Base-by-base conservation (phyloP, 64 coral and sea anemone species). In the Montipora capricornis region DNA sequence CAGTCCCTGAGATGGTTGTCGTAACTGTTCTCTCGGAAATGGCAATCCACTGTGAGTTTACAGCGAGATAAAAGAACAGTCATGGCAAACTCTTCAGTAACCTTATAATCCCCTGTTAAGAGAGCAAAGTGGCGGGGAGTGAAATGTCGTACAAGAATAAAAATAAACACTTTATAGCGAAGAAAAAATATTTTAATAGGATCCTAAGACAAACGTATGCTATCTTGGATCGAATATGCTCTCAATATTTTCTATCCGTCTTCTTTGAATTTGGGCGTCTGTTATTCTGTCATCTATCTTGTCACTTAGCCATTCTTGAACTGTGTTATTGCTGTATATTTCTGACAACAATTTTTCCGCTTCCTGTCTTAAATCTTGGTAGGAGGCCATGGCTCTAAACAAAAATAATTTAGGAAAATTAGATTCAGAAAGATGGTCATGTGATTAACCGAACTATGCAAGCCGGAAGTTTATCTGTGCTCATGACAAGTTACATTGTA, bases 221-320 rank as follows among this genome's bases (percentile, higher is more conserved):
- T 49, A 71, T 71, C 82, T 70, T 47, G 5, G 4, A 5, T 85
- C 61, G 22, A 71, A 85, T 47, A 47, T 49, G 4, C 82, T 85
- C 70, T 85, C 26, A 85, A 85, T 64, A 71, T 20, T 49, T 19
- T 85, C 82, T 85, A 85, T 70, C 17, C 46, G 47, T 10, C 19
- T 70, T 69, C n/a, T 85, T 49, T 85, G 82, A 20, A 51, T 17
- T 22, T 85, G 62, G 49, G 82, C 82, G 64, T 85, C 82, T 9
- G 44, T 70, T 71, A 85, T 85, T 85, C 44, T 85, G 66, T 85
- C 82, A 47, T 85, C 82, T 49, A 85, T 85, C 19, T 85, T 85
- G 17, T 85, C 82, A 2, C 19, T 49, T 0, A 85, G 64, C 62
- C 64, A 85, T 68, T 85, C 82, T 20, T 44, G 16, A 3, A 85